Evolutionary conservation across 2,888 invertebrate genomes (phyloP).

Genomic region (Mamestra brassicae): DNA sequence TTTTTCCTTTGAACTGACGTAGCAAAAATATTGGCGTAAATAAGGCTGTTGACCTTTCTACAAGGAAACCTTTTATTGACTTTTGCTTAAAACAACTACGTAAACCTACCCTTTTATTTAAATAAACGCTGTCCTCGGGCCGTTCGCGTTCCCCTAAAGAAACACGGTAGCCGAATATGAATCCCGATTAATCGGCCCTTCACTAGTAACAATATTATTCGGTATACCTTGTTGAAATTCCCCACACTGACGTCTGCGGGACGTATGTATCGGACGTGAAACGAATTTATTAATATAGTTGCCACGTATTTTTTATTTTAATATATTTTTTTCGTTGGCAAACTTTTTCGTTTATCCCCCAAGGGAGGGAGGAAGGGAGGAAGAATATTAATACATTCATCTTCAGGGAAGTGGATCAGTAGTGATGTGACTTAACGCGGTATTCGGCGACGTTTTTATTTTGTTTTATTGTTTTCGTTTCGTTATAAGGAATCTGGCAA

Average conservation of each 20-base stretch:
- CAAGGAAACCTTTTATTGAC: slow-evolving; percentile 23
- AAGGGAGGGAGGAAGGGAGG: slow-evolving; percentile 40
- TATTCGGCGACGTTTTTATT: slow-evolving; percentile 37
- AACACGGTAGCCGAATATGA: slow-evolving; percentile 43
- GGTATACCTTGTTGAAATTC: slow-evolving; percentile 58
- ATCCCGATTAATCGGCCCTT: slow-evolving; percentile 44
- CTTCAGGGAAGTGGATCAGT: slow-evolving; percentile 56
- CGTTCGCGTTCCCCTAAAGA: slow-evolving; percentile 26
- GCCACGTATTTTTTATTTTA: slow-evolving; percentile 63
- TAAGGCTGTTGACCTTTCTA: slow-evolving; percentile 13
- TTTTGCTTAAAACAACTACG: slow-evolving; percentile 33
- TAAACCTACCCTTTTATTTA: slow-evolving; percentile 51
- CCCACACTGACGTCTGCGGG: slow-evolving; percentile 32
- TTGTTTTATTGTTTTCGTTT: slow-evolving; percentile 51
- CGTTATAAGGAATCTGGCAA: slow-evolving; percentile 22
- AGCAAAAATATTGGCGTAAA: slow-evolving; percentile 2
- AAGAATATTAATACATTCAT: slow-evolving; percentile 62
- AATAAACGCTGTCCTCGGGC: slow-evolving; percentile 27
- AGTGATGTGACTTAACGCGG: slow-evolving; percentile 51
- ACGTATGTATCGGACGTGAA: slow-evolving; percentile 61
- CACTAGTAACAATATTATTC: slow-evolving; percentile 45
- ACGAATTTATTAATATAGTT: slow-evolving; percentile 64
- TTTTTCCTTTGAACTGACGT: slow-evolving; percentile 14
- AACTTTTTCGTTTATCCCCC: slow-evolving; percentile 61
- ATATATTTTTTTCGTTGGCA: slow-evolving; percentile 55